Base-by-base conservation (phyloP, 2,888 invertebrate genomes). In the Drosophila fungiperda region DNA sequence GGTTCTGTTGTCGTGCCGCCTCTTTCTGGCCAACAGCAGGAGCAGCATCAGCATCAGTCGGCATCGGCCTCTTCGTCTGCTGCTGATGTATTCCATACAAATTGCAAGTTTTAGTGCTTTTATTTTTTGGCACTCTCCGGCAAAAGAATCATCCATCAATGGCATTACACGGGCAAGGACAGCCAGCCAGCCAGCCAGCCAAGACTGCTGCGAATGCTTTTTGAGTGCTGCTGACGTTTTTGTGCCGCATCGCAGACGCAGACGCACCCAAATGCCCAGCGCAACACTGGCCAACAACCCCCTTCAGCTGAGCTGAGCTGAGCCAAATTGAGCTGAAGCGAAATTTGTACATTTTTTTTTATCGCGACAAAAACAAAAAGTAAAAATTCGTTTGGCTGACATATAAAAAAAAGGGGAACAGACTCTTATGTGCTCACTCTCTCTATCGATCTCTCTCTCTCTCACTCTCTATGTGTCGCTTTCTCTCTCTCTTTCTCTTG, bases 161-260 rank as follows among this genome's bases (percentile, higher is more conserved):
- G 91, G 90, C 82, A 91, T 90, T 90, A 89, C 84, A 55, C 55
- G 55, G 76, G 75, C 84, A 82, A 80, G 86, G 67, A 69, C 80
- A 78, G 61, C 52, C 52, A 54, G 65, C 53, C 62, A 61, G 73
- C 60, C 54, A 23, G 53, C 35, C 36, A 54, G 53, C 26, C 45
- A 45, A 45, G 70, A 62, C 65, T 55, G 38, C 53, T 26, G 63
- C 73, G 87, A 84, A 75, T 80, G 73, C 76, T 71, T 75, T 79
- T 76, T 87, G 92, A 90, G 90, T 91, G 90, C 71, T 75, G 68
- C 68, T 87, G 91, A 92, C 91, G 84, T 88, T 91, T 91, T 91
- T 91, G 91, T 91, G 91, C 91, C 91, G 87, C 84, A 87, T 91
- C 91, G 86, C 86, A 85, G 80, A 83, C 76, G 68, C 73, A 75